Evolutionary conservation across 1,140 invertebrate species (phyloP).

Genomic region (Drosophila bipectinata): DNA sequence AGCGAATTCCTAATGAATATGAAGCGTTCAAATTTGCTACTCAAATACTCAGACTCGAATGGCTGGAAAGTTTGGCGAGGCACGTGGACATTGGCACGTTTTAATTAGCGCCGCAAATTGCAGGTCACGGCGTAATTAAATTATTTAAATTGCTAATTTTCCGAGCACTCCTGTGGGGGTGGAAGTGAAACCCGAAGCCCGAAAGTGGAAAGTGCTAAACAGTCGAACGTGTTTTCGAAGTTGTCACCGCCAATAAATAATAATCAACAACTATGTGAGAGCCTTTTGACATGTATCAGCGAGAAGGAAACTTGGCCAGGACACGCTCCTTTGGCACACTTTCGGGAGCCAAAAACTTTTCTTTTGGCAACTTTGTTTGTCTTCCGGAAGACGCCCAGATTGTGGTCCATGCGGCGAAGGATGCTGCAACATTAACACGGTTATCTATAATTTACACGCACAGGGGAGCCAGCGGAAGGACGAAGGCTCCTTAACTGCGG

Average conservation of each 20-base stretch:
- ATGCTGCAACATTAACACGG: slow-evolving; percentile 75
- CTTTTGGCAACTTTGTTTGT: slow-evolving; percentile 34
- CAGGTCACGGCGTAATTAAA: slow-evolving; percentile 74
- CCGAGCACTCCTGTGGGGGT: neutral
- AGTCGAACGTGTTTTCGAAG: slow-evolving; percentile 40
- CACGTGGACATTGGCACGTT: slow-evolving; percentile 74
- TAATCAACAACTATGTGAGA: slow-evolving; percentile 38
- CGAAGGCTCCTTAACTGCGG: slow-evolving; percentile 28
- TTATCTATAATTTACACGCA: slow-evolving; percentile 80
- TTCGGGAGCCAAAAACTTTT: slow-evolving; percentile 44
- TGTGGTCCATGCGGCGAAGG: neutral
- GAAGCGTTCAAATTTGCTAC: slow-evolving; percentile 42
- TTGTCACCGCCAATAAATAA: slow-evolving; percentile 61
- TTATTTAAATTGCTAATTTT: slow-evolving; percentile 80
- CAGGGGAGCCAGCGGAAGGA: neutral
- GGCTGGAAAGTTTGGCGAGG: slow-evolving; percentile 13
- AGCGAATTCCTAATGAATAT: slow-evolving; percentile 63
- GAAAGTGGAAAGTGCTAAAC: slow-evolving; percentile 60
- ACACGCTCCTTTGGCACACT: slow-evolving; percentile 50
- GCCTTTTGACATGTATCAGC: neutral
- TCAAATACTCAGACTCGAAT: slow-evolving; percentile 19
- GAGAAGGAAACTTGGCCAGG: slow-evolving; percentile 15
- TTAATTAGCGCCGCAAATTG: slow-evolving; percentile 78
- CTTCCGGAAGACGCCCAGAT: slow-evolving; percentile 17
- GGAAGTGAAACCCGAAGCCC: slow-evolving; percentile 25